phyloP scores from a whole-genome alignment of 2,797 vertebrate genomes.

The Corythornis leucogaster region DNA sequence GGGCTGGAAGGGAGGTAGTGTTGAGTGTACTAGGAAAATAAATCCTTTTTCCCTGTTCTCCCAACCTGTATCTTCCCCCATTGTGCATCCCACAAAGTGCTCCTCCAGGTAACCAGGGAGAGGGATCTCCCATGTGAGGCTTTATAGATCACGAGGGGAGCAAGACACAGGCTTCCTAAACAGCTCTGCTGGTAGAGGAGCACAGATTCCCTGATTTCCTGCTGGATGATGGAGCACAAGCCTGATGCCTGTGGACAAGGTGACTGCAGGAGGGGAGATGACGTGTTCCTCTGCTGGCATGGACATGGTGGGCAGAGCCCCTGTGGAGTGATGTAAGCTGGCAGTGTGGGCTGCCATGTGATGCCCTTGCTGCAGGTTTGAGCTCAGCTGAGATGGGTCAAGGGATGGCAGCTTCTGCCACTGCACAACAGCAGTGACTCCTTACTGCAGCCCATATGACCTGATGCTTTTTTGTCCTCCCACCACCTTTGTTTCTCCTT shows the following conservation, averaged over 20 bases:
- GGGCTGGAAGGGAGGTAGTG: background rate
- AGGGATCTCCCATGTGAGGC: background rate
- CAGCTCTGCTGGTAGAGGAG: background rate
- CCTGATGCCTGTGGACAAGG: background rate
- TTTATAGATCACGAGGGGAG: background rate
- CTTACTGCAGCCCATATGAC: rapidly evolving
- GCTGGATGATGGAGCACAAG: background rate
- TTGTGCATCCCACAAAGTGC: background rate
- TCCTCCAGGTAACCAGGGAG: background rate
- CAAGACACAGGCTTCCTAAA: background rate
- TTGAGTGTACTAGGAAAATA: background rate
- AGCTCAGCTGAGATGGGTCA: background rate
- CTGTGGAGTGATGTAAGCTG: background rate
- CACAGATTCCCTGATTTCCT: background rate
- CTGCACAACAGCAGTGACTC: background rate
- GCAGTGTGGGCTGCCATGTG: rapidly evolving
- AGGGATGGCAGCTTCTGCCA: background rate
- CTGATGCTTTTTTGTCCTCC: background rate
- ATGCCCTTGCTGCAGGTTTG: background rate
- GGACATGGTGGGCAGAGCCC: background rate
- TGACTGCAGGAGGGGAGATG: background rate
- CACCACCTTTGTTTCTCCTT: background rate
- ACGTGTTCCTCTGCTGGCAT: rapidly evolving
- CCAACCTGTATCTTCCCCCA: background rate
- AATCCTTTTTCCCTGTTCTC: background rate